Evolutionary conservation across 2,888 invertebrate species (phyloP), one percentile per base, ranked within the genome.

Genomic region (Agelastica alni): DNA sequence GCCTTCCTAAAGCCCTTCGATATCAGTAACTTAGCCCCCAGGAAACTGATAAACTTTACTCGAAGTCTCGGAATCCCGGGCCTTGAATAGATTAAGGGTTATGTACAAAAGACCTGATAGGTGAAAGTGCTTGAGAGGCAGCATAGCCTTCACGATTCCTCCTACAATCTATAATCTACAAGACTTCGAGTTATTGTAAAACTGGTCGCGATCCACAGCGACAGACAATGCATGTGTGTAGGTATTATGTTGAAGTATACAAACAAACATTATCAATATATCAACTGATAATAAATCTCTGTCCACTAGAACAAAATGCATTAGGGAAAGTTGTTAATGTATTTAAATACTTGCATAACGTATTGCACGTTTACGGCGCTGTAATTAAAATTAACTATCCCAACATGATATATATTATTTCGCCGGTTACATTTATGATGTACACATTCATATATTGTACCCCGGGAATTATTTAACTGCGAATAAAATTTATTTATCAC

Each of bases 321-420:
- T 63, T 63, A 63, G 64, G 54, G 62, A 65, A 65, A 64, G 65
- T 66, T 65, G 64, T 62, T 61, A 64, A 63, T 63, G 57, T 57
- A 60, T 64, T 61, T 61, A 58, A 55, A 54, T 58, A 51, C 60
- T 58, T 52, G 61, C 55, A 53, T 59, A 63, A 59, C 58, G 54
- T 60, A 55, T 59, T 59, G 56, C 49, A 59, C 60, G 58, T 61
- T 59, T 56, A 63, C 56, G 51, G 53, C 44, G 47, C 36, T 18
- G 49, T 53, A 59, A 62, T 60, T 60, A 63, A 62, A 62, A 59
- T 60, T 60, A 61, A 58, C 57, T 57, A 56, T 57, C 54, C 16
- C 37, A 51, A 34, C 48, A 39, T 54, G 52, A 53, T 53, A 46
- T 53, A 53, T 46, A 46, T 36, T 16, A 48, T 43, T 44, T 43